These are phyloP conservation scores for Istiophorus platypterus DNA, from an alignment of 2,113 vertebrate species.

Conservation along the genomic window DNA sequence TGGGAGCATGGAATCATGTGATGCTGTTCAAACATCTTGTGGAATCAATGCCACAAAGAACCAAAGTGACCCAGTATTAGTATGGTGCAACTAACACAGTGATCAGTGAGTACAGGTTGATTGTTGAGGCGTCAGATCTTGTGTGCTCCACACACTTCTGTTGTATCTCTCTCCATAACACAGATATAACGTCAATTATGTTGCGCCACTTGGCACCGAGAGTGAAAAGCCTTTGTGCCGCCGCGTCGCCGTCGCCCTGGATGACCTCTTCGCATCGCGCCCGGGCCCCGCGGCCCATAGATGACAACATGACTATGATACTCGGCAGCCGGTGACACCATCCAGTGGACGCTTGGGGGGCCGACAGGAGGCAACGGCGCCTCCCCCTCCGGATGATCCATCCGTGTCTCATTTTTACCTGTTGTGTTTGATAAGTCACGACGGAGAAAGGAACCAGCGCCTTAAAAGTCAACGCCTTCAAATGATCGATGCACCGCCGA, in stretches of 20 bases:
- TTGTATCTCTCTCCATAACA: no score
- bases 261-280: slow-evolving; percentile 42
- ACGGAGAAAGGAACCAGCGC: no score
- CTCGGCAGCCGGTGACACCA: slow-evolving; percentile 59
- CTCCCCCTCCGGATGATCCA: slow-evolving; percentile 23
- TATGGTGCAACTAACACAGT: no score
- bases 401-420: slow-evolving; percentile 8
- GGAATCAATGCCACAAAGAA: no score
- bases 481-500: background rate
- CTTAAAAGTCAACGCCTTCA: background rate
- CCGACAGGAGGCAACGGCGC: background rate
- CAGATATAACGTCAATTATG: no score
- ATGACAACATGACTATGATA: slow-evolving; percentile 59
- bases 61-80: no score
- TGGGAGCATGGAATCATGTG: no score
- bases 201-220: background rate
- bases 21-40: no score
- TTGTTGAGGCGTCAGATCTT: no score
- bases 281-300: slow-evolving; percentile 9
- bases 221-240: slow-evolving; percentile 35
- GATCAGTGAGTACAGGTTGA: no score
- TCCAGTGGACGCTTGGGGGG: background rate
- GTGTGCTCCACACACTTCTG: no score
- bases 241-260: slow-evolving; percentile 38
- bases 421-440: background rate